Conservation (phyloP, 1,140 invertebrate species). For the Sycobia sp. region DNA sequence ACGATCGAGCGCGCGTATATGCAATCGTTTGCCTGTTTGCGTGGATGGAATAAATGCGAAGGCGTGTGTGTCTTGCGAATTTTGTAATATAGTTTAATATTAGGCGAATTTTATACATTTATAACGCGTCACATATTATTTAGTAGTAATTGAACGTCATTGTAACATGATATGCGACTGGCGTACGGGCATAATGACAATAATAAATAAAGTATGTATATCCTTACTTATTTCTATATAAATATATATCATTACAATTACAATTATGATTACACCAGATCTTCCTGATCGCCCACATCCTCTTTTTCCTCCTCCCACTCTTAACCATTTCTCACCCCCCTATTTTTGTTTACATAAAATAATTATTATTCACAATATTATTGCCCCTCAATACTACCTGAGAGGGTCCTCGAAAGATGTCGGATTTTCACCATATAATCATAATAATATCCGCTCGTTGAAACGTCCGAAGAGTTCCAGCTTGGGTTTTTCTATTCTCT, state of each 20-base stretch:
- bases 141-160: conserved; percentile 45
- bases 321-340: too few species aligned
- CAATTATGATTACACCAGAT: conserved; percentile 37
- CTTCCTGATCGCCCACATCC: conserved; percentile 10
- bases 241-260: conserved; percentile 34
- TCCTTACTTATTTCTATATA: conserved; percentile 11
- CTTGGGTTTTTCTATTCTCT: too few species aligned
- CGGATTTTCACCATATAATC: too few species aligned
- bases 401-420: too few species aligned
- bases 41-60: conserved; percentile 9
- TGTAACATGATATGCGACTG: conserved; percentile 54
- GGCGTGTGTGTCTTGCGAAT: conserved; percentile 19
- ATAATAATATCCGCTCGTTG: too few species aligned
- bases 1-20: too few species aligned
- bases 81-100: conserved; percentile 54
- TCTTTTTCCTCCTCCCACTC: too few species aligned
- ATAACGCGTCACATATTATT: conserved; percentile 47
- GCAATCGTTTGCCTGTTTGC: too few species aligned
- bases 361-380: conserved; percentile 39
- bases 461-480: too few species aligned
- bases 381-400: conserved; percentile 30
- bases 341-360: conserved; percentile 18
- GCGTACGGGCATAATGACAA: conserved; percentile 44
- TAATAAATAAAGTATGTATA: conserved; percentile 48
- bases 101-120: conserved; percentile 58